Percentiles rank a stretch among this genome's conserved stretches.
phyloP scores from a whole-genome alignment of 1,140 invertebrate genomes.

The Pentalonia nigronervosa region DNA sequence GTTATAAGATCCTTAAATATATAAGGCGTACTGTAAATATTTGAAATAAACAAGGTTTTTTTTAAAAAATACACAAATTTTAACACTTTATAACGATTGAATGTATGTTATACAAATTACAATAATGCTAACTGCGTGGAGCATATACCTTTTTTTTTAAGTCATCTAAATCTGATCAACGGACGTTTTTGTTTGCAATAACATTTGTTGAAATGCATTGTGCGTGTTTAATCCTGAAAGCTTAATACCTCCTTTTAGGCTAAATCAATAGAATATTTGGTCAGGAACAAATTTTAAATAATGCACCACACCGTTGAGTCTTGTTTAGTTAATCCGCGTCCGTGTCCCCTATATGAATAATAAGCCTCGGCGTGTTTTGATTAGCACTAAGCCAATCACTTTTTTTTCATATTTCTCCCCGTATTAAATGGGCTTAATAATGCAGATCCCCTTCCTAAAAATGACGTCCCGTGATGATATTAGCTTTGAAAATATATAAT shows the following conservation, averaged over 20 bases:
- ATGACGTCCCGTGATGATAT: not conserved
- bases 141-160: not conserved
- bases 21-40: not conserved
- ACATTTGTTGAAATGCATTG: conserved; percentile 5
- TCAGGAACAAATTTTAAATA: conserved; percentile 37
- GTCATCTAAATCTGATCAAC: conserved; percentile 35
- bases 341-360: conserved; percentile 25
- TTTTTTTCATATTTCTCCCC: conserved; percentile 29
- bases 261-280: conserved; percentile 18
- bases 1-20: not conserved
- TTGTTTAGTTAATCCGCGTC: conserved; percentile 39
- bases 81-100: not conserved
- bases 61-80: not conserved
- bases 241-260: not conserved
- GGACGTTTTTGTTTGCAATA: conserved; percentile 16
- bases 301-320: not conserved
- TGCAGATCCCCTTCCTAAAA: not conserved
- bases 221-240: conserved; percentile 20
- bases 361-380: conserved; percentile 37
- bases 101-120: not conserved
- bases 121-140: not conserved
- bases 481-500: not conserved
- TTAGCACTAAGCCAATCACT: conserved; percentile 45
- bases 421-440: conserved; percentile 47
- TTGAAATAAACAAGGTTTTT: not conserved